phyloP scores from a whole-genome alignment of 2,888 invertebrate species.

The Rhagonycha lutea region DNA sequence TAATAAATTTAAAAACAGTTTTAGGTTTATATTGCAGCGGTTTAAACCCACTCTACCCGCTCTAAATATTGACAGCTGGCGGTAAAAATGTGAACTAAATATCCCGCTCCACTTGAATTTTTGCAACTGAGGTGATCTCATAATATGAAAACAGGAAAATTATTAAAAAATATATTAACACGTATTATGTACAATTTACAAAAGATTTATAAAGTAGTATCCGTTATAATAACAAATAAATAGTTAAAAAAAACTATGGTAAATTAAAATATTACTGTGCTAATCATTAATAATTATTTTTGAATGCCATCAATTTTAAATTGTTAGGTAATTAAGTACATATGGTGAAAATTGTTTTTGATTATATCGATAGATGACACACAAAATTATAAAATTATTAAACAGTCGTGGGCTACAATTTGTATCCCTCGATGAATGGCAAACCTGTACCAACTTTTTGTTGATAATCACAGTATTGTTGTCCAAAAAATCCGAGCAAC shows the following conservation, averaged over 20 bases:
- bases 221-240: neutral
- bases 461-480: conserved; percentile 86
- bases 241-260: neutral
- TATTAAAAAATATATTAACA: neutral
- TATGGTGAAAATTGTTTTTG: neutral
- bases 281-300: neutral
- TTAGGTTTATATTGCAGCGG: too few relatives aligned
- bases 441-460: conserved; percentile 81
- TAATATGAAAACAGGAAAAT: too few relatives aligned
- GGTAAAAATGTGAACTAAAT: neutral
- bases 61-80: too few relatives aligned
- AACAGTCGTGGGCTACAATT: conserved; percentile 46
- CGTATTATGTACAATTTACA: neutral
- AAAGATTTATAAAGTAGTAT: neutral
- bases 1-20: too few relatives aligned
- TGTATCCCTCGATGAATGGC: conserved; percentile 84
- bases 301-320: neutral
- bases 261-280: neutral
- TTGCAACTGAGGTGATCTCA: neutral
- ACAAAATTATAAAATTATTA: conserved; percentile 3
- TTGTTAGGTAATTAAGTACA: neutral
- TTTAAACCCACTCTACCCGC: too few relatives aligned
- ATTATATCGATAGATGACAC: neutral
- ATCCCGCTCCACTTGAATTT: neutral
- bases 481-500: conserved; percentile 89